These are phyloP conservation scores for Cheiracanthium punctorium DNA, from an alignment of 2,888 invertebrate genomes.

Conservation along the genomic window DNA sequence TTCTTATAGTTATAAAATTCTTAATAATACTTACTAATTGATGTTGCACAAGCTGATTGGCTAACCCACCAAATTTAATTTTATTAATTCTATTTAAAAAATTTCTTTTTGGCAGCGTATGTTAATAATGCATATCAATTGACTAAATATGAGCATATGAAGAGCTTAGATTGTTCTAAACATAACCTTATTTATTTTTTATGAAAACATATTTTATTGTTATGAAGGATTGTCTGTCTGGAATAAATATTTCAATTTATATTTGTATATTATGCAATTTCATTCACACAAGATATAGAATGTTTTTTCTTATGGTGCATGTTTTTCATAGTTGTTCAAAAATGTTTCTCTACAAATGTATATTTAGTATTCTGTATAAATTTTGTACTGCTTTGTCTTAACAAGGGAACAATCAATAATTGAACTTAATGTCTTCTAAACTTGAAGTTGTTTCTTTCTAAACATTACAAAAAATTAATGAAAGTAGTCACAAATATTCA, in stretches of 20 bases:
- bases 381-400: slow-evolving; percentile 4
- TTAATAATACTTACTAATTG: too few relatives aligned
- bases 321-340: neutral
- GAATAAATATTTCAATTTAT: slow-evolving; percentile 8
- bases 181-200: slow-evolving; percentile 5
- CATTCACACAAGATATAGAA: neutral
- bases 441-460: neutral
- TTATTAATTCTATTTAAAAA: too few relatives aligned
- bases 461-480: too few relatives aligned
- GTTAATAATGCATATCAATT: slow-evolving; percentile 6
- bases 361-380: neutral
- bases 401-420: neutral
- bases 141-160: neutral
- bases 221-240: neutral
- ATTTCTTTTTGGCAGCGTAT: neutral
- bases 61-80: too few relatives aligned
- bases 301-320: neutral
- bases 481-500: too few relatives aligned
- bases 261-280: neutral
- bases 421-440: neutral
- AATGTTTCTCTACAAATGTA: neutral
- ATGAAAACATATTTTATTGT: slow-evolving; percentile 5
- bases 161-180: slow-evolving; percentile 15
- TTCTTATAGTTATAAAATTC: too few relatives aligned
- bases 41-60: too few relatives aligned